Evolutionary conservation across 2,797 vertebrate species (phyloP).

Genomic region (Darevskia mixta): DNA sequence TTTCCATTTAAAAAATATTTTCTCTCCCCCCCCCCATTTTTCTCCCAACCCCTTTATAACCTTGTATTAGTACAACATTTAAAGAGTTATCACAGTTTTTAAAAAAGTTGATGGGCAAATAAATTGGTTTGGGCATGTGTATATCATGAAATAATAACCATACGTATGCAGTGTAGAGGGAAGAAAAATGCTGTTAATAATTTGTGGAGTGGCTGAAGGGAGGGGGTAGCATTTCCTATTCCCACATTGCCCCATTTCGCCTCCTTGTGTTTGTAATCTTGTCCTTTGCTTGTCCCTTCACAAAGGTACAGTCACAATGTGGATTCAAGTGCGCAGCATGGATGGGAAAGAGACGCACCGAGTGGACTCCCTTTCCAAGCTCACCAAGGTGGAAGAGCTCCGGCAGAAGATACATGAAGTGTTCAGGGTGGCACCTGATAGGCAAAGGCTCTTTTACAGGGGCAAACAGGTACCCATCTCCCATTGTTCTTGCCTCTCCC

Average conservation of each 20-base stretch:
- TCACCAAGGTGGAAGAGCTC: constrained; percentile 95
- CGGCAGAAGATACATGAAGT: constrained; percentile 88
- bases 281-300: background rate
- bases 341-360: constrained; percentile 93
- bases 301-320: constrained; percentile 85
- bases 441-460: constrained; percentile 93
- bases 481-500: background rate
- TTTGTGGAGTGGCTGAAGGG: background rate
- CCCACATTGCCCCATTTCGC: accelerated
- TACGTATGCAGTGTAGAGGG: too few relatives aligned
- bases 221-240: accelerated
- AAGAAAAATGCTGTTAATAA: background rate
- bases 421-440: constrained; percentile 88
- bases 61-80: background rate
- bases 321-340: constrained; percentile 99
- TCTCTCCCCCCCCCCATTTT: too few relatives aligned
- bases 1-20: too few relatives aligned
- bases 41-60: too few relatives aligned
- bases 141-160: too few relatives aligned
- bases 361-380: constrained; percentile 93
- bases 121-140: too few relatives aligned
- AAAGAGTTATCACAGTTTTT: background rate
- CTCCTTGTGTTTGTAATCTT: background rate
- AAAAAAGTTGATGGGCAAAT: too few relatives aligned
- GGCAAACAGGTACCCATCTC: constrained; percentile 90